phyloP scores from a whole-genome alignment of 2,888 invertebrate species.

The Cheilosia soror region DNA sequence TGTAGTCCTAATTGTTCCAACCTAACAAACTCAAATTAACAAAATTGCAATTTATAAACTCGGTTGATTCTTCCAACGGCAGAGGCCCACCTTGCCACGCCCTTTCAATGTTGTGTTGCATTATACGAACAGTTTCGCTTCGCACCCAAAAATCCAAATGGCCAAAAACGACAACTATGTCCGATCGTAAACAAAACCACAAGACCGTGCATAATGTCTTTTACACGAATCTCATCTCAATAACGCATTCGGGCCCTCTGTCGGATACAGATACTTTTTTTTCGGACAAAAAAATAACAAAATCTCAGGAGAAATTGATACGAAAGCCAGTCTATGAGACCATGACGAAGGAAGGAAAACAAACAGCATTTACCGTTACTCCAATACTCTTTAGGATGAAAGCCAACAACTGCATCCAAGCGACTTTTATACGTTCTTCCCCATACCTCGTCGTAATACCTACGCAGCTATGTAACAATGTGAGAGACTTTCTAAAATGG shows the following conservation, averaged over 20 bases:
- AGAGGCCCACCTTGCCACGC: slow-evolving; percentile 27
- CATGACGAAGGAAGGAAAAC: slow-evolving; percentile 48
- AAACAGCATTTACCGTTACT: slow-evolving; percentile 69
- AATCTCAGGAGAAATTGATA: slow-evolving; percentile 73
- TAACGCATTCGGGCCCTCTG: slow-evolving; percentile 16
- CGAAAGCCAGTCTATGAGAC: slow-evolving; percentile 57
- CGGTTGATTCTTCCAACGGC: too few species aligned
- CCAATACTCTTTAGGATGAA: slow-evolving; percentile 47
- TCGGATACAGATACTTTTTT: slow-evolving; percentile 33
- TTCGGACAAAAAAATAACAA: slow-evolving; percentile 2
- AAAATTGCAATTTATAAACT: too few species aligned
- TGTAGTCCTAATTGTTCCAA: too few species aligned
- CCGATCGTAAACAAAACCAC: slow-evolving; percentile 67
- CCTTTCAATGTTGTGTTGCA: slow-evolving; percentile 30
- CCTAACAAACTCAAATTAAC: too few species aligned
- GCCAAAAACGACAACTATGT: slow-evolving; percentile 14
- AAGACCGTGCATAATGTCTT: slow-evolving; percentile 59
- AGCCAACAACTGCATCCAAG: slow-evolving; percentile 41
- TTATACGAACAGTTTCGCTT: slow-evolving; percentile 33
- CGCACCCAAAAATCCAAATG: slow-evolving; percentile 2
- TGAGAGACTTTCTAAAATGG: slow-evolving; percentile 70
- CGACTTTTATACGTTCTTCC: not conserved
- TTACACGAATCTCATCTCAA: slow-evolving; percentile 57
- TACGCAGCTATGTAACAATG: slow-evolving; percentile 33
- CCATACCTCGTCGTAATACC: not conserved